Percentiles rank a stretch among this genome's conserved stretches.
Evolutionary conservation across 2,888 invertebrate genomes (phyloP).

Genomic region (Mesorhabditis belari): DNA sequence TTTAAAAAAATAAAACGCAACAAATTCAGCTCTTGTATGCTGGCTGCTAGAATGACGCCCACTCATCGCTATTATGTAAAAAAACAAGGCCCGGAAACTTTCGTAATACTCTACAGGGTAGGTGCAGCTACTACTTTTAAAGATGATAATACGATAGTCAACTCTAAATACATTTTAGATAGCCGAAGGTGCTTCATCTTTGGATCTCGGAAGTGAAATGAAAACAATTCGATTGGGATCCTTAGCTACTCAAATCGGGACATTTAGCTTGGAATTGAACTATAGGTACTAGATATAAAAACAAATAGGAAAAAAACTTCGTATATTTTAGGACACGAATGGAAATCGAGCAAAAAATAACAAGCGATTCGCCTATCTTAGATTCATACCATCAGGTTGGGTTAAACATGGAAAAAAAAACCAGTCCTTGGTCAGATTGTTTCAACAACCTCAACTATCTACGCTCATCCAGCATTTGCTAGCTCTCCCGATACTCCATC

Average conservation of each 20-base stretch:
- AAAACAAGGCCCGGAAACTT: constrained; percentile 21
- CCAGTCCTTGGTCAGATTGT: neutral
- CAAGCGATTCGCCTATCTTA: neutral
- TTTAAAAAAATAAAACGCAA: neutral
- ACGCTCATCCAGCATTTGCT: neutral
- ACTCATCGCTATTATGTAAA: constrained; percentile 16
- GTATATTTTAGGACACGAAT: neutral
- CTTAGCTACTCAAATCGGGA: neutral
- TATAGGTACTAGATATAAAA: neutral
- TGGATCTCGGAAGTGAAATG: neutral
- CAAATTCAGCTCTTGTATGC: neutral
- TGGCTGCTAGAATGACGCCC: neutral
- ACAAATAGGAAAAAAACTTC: too few relatives aligned
- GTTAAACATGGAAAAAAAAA: neutral
- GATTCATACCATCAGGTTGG: neutral
- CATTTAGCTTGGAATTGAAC: neutral
- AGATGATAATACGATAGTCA: too few relatives aligned
- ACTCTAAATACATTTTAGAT: neutral
- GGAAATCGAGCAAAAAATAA: neutral
- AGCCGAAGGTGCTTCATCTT: neutral
- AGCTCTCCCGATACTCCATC: constrained; percentile 2
- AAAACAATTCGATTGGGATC: neutral
- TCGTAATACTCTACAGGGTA: constrained; percentile 18
- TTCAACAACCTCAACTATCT: neutral
- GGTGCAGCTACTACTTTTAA: neutral